Conservation (phyloP, 2,113 vertebrate genomes). For the Gavialis gangeticus region DNA sequence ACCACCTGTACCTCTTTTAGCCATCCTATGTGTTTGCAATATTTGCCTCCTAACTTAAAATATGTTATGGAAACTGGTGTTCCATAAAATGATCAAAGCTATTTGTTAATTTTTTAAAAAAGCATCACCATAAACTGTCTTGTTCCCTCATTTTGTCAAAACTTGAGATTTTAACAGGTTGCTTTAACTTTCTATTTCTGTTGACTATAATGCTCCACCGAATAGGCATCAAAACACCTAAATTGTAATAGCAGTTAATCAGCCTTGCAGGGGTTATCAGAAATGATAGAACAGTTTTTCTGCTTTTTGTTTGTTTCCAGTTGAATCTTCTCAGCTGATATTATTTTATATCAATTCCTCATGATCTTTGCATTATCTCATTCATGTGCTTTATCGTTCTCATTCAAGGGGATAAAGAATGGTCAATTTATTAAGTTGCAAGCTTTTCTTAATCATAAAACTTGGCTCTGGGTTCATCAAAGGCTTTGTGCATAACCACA, state of each 20-base stretch:
- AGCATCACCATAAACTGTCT: background rate
- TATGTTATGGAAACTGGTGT: background rate
- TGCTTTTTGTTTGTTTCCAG: background rate
- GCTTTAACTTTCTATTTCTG: constrained; percentile 6
- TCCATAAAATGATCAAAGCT: background rate
- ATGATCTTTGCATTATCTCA: background rate
- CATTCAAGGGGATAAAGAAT: background rate
- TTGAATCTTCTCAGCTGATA: background rate
- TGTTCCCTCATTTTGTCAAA: constrained; percentile 16
- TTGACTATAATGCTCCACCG: background rate
- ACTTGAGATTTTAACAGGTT: constrained; percentile 19
- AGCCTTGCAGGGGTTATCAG: background rate
- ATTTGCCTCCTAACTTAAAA: background rate
- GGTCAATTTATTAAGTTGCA: background rate
- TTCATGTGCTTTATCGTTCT: background rate
- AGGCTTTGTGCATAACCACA: background rate
- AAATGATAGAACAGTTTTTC: background rate
- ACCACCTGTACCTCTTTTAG: background rate
- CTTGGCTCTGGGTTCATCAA: background rate
- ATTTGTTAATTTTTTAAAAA: background rate
- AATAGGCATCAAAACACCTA: background rate
- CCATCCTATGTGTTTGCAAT: background rate
- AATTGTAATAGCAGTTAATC: background rate
- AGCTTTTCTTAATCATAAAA: background rate
- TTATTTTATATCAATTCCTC: background rate